A percentile compares a stretch with the other conserved stretches of the same genome.
These are phyloP conservation scores for Rhagologus leucostigma DNA, from an alignment of 2,113 vertebrate species.

Conservation along the genomic window DNA sequence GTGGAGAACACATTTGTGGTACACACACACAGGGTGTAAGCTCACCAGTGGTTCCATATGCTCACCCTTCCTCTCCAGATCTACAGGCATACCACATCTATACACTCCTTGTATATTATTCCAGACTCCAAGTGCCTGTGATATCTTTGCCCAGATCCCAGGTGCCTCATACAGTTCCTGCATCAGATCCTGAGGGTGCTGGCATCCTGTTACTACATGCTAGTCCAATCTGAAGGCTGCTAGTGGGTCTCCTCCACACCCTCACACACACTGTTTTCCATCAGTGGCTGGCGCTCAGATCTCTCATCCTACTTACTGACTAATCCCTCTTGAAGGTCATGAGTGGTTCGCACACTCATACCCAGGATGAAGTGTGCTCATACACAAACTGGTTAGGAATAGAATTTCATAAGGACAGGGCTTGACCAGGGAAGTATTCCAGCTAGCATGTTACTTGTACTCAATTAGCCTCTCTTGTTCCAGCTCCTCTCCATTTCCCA, in stretches of 20 bases:
- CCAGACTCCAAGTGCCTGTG: background rate
- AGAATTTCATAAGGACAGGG: background rate
- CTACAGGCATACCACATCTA: background rate
- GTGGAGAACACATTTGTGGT: background rate
- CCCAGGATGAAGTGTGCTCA: background rate
- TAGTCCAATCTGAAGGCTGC: background rate
- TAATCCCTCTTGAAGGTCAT: background rate
- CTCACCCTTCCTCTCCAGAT: too few species aligned
- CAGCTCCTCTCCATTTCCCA: background rate
- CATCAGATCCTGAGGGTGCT: background rate
- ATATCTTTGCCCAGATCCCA: background rate
- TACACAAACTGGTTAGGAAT: background rate
- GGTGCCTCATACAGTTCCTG: background rate
- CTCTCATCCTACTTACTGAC: background rate
- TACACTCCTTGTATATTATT: background rate
- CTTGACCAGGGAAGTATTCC: background rate
- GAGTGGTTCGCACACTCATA: background rate
- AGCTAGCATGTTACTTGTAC: background rate
- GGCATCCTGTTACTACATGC: background rate
- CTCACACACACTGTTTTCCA: background rate
- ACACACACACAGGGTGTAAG: background rate
- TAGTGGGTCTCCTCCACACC: background rate
- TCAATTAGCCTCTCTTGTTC: background rate
- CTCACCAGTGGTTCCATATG: fast-evolving
- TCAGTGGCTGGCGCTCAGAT: background rate